These are phyloP conservation scores for Carassius gibelio DNA, from an alignment of 2,113 vertebrate genomes.

Conservation along the genomic window DNA sequence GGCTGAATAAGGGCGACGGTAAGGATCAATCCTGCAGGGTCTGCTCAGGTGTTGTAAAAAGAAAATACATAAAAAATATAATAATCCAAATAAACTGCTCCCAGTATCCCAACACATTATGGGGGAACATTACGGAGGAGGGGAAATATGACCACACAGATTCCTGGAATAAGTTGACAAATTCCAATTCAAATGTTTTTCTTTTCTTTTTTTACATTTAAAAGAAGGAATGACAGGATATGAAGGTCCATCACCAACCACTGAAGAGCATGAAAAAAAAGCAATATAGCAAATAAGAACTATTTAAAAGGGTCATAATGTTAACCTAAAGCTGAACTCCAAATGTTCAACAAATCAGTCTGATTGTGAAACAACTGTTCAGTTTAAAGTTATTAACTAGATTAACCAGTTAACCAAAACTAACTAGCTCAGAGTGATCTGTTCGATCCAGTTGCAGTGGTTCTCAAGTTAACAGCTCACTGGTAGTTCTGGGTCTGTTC, in stretches of 20 bases:
- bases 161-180: neutral
- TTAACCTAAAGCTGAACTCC: neutral
- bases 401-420: neutral
- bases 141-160: neutral
- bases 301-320: conserved; percentile 21
- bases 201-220: neutral
- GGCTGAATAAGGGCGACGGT: neutral
- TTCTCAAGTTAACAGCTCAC: neutral
- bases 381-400: neutral
- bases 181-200: neutral
- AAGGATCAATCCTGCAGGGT: conserved; percentile 1
- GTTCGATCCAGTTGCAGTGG: neutral
- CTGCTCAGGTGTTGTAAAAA: neutral
- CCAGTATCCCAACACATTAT: neutral
- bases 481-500: neutral
- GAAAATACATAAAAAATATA: neutral
- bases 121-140: too few relatives aligned
- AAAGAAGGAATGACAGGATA: neutral
- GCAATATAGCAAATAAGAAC: neutral
- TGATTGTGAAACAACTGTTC: neutral
- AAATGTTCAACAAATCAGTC: neutral
- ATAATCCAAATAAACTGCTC: neutral
- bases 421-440: neutral
- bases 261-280: conserved; percentile 1
- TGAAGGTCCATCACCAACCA: conserved; percentile 22